phyloP scores from a whole-genome alignment of 1,140 invertebrate species.

The Melanaphis sacchari region DNA sequence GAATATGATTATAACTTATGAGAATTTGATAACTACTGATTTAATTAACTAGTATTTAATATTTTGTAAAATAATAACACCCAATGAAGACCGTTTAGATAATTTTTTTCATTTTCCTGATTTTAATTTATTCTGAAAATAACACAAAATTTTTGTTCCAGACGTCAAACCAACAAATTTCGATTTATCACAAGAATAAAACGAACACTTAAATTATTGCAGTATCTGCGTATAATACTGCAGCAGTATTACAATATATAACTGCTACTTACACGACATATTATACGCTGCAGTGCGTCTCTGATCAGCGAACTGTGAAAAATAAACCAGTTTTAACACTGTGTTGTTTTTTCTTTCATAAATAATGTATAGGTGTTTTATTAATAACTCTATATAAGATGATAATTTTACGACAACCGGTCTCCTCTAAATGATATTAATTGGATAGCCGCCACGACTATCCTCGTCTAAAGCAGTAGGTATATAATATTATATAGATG shows the following conservation, averaged over 20 bases:
- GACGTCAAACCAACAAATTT: background rate
- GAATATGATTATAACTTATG: background rate
- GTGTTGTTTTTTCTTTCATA: background rate
- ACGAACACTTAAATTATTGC: background rate
- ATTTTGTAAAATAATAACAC: background rate
- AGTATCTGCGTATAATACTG: background rate
- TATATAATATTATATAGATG: background rate
- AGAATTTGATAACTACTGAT: background rate
- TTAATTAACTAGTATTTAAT: background rate
- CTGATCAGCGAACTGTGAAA: constrained; percentile 9
- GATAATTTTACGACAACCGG: constrained; percentile 46
- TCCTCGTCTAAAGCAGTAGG: background rate
- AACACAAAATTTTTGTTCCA: background rate
- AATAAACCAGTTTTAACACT: constrained; percentile 42
- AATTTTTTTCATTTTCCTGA: background rate
- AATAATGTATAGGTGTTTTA: constrained; percentile 45
- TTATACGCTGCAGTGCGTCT: background rate
- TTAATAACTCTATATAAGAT: constrained; percentile 50
- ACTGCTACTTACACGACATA: background rate
- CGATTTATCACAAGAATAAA: background rate
- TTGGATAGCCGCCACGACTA: constrained; percentile 25
- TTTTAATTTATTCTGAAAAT: background rate
- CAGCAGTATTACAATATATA: background rate
- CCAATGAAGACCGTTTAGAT: background rate
- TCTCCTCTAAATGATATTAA: constrained; percentile 32